Percentiles rank a stretch among this genome's conserved stretches.
phyloP scores from a whole-genome alignment of 2,797 vertebrate genomes.

The Crotalus adamanteus region DNA sequence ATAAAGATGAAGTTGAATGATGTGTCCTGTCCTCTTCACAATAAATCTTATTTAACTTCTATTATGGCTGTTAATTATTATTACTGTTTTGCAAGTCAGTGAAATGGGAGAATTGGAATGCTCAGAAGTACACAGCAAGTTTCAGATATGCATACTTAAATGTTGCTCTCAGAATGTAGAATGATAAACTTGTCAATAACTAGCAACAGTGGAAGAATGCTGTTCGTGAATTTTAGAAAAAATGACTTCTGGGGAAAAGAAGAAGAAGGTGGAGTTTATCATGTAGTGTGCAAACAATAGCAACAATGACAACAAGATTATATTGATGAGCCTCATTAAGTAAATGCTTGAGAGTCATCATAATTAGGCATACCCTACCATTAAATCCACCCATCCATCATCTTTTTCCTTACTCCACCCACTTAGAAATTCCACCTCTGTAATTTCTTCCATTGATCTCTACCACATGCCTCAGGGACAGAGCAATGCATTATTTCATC shows the following conservation, averaged over 20 bases:
- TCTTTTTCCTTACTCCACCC: background rate
- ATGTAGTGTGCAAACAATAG: background rate
- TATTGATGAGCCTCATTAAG: constrained; percentile 1
- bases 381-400: constrained; percentile 11
- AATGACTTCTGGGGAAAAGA: background rate
- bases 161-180: background rate
- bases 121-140: background rate
- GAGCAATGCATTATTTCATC: background rate
- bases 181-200: background rate
- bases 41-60: background rate
- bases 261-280: background rate
- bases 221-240: background rate
- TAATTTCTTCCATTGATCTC: constrained; percentile 12
- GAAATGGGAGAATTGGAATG: background rate
- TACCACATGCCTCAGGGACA: background rate
- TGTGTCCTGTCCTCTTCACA: background rate
- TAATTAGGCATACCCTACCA: constrained; percentile 1
- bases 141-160: background rate
- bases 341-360: background rate
- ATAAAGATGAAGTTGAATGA: background rate
- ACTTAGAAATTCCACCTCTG: background rate
- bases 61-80: background rate
- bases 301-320: constrained; percentile 6
- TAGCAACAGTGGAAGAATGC: background rate
- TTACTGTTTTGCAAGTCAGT: background rate